Evolutionary conservation across 2,113 vertebrate genomes (phyloP).

Genomic region (Abramis brama): DNA sequence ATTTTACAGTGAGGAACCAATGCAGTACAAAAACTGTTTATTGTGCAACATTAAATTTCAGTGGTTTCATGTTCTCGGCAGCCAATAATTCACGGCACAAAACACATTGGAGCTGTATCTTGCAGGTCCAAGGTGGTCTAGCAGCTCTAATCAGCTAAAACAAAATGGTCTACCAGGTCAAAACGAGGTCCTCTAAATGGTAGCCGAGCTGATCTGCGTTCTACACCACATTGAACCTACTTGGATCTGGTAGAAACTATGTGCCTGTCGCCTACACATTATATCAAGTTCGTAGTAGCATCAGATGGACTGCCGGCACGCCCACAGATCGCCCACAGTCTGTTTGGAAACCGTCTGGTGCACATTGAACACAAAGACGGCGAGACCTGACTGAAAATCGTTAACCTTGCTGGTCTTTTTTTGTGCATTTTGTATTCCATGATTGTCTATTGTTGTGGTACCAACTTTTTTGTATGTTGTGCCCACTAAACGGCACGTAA

Average conservation of each 20-base stretch:
- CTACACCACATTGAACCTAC: background rate
- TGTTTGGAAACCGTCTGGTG: constrained; percentile 4
- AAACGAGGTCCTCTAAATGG: background rate
- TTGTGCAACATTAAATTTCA: background rate
- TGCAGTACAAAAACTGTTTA: background rate
- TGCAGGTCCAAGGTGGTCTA: background rate
- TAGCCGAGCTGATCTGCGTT: background rate
- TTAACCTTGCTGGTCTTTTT: background rate
- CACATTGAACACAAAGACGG: background rate
- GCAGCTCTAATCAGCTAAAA: background rate
- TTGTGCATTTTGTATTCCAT: background rate
- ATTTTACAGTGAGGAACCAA: background rate
- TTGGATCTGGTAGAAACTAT: background rate
- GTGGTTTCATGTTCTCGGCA: background rate
- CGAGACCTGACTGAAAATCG: background rate
- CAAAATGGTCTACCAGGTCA: background rate
- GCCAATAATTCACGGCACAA: background rate
- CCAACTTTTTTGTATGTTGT: background rate
- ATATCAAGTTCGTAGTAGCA: constrained; percentile 11
- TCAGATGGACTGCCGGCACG: background rate
- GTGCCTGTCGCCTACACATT: background rate
- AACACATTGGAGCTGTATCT: background rate
- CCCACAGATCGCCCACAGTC: constrained; percentile 21
- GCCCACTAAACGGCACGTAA: background rate
- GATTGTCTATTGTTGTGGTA: background rate